Base-by-base conservation (phyloP, 2,113 vertebrate genomes). In the Podarcis cretensis region DNA sequence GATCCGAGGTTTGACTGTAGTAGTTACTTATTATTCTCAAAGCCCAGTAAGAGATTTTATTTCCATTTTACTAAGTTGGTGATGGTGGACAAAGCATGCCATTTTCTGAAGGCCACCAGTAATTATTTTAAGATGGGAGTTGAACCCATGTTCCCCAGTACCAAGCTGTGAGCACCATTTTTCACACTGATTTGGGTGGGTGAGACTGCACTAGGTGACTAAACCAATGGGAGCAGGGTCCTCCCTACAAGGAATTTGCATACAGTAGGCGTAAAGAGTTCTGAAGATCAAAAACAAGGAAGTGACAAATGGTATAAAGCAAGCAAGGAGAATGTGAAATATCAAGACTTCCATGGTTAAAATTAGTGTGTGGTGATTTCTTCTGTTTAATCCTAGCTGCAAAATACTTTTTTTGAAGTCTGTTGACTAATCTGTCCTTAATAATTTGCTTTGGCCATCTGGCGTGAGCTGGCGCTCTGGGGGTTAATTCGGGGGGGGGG, bases 371-470 rank as follows among this genome's bases (percentile, higher is more conserved):
- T 59, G 66, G n/a, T 80, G 85, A 32, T 27, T 69, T 71, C 76
- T 16, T 85, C 65, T 66, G 30, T 88, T 71, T 76, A 57, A 81
- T 35, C 69, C 20, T 32, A 37, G 37, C 83, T 75, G 83, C 21
- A 68, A 43, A 80, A 65, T 23, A 63, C 25, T 81, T 81, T 71
- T 71, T 83, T 54, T 74, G 23, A 37, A 35, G 10, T 71, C 63
- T 63, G 30, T 81, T 89, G 79, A 81, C 32, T 77, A 77, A 73
- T 86, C 59, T 85, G 76, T 14, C 59, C 84, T 68, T 48, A 81
- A 69, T 54, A 68, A 81, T 85, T 73, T 80, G 35, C 73, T 83
- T 75, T 77, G 78, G 30, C 73, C 57, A 68, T 81, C 48, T 87
- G 74, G 75, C 30, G 32, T 73, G 18, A 80, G 20, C 83, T 81